Conservation (phyloP, 2,888 invertebrate genomes). For the Drosophila vallismaia region DNA sequence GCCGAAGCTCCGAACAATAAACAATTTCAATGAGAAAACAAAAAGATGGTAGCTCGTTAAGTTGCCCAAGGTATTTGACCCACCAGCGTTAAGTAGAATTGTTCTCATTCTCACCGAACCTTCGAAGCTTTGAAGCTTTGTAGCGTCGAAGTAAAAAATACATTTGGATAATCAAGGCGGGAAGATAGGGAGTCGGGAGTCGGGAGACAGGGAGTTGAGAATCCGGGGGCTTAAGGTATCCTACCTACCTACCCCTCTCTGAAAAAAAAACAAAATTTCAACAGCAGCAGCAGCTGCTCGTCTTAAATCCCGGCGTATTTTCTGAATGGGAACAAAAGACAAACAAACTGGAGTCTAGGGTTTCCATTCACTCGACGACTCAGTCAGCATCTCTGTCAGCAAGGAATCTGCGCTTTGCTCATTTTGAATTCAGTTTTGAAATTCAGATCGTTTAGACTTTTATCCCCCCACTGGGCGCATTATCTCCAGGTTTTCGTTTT, state of each 20-base stretch:
- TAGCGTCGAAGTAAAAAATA: no score
- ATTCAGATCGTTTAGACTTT: conserved; percentile 2
- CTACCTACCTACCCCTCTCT: conserved; percentile 3
- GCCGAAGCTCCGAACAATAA: conserved; percentile 30
- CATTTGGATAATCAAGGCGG: background rate
- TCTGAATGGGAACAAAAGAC: conserved; percentile 14
- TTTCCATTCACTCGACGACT: background rate
- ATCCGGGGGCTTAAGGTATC: background rate
- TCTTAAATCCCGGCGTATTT: conserved; percentile 2
- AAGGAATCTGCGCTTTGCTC: conserved; percentile 19
- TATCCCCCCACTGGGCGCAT: conserved; percentile 1
- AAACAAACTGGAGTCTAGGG: conserved; percentile 13
- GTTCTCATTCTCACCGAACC: conserved; percentile 24
- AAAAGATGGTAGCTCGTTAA: conserved; percentile 46
- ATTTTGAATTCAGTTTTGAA: conserved; percentile 7
- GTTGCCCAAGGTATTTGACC: conserved; percentile 68
- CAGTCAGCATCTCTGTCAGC: background rate
- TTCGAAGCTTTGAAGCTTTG: background rate
- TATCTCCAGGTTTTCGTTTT: background rate
- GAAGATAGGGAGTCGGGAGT: background rate
- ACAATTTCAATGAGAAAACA: conserved; percentile 59
- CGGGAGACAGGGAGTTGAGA: background rate
- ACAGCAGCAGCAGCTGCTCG: conserved; percentile 10
- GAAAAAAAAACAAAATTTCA: conserved; percentile 2
- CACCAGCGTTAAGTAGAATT: conserved; percentile 27